Conservation (phyloP, 2,113 vertebrate genomes). For the Bos taurus region ARS-UCD2.0 NC_037330.1:96777501-96778000, state of each 20-base stretch:
- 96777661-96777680: background rate
- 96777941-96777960: too few relatives aligned
- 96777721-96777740: background rate
- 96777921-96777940: too few relatives aligned
- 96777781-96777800: background rate
- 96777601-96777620: background rate
- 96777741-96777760: background rate
- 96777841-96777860: too few relatives aligned
- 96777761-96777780: background rate
- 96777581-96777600: background rate
- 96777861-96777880: too few relatives aligned
- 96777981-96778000: too few relatives aligned
- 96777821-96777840: too few relatives aligned
- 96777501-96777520: background rate
- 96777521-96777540: background rate
- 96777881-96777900: too few relatives aligned
- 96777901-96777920: too few relatives aligned
- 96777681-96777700: background rate
- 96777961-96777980: too few relatives aligned
- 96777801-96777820: too few relatives aligned
- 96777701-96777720: background rate
- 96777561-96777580: background rate
- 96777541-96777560: background rate
- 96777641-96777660: background rate
- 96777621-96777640: background rate